Conservation (phyloP, 2,113 vertebrate genomes). For the Gadus chalcogrammus region DNA sequence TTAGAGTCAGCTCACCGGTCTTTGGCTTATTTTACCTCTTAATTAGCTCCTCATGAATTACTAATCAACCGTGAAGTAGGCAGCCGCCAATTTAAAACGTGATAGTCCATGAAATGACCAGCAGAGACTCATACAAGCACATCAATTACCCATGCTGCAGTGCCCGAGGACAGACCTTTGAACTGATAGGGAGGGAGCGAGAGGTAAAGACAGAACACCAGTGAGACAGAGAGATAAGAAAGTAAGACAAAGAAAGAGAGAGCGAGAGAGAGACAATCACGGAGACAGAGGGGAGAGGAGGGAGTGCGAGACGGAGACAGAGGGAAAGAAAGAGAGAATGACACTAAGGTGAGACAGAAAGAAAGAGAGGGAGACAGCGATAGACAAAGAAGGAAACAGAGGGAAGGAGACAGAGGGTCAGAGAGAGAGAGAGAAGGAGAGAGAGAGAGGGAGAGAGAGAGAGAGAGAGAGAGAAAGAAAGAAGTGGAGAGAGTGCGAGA, state of each 20-base stretch:
- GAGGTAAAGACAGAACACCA: neutral
- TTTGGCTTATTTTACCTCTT: slow-evolving; percentile 74
- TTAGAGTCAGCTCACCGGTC: slow-evolving; percentile 59
- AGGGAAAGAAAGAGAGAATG: neutral
- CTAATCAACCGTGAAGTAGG: slow-evolving; percentile 76
- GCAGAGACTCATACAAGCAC: slow-evolving; percentile 53
- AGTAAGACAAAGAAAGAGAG: slow-evolving; percentile 7
- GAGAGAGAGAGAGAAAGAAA: slow-evolving; percentile 13
- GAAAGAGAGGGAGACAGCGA: slow-evolving; percentile 5
- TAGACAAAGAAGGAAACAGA: neutral
- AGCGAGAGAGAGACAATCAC: neutral
- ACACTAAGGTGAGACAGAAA: neutral
- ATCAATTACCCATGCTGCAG: slow-evolving; percentile 60
- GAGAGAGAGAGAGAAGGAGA: slow-evolving; percentile 4
- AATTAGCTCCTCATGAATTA: slow-evolving; percentile 75
- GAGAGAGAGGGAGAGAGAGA: neutral
- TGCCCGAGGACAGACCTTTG: slow-evolving; percentile 48
- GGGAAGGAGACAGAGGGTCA: neutral
- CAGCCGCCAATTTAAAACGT: slow-evolving; percentile 76
- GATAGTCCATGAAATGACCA: slow-evolving; percentile 78
- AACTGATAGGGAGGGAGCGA: slow-evolving; percentile 16
- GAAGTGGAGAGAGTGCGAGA: neutral
- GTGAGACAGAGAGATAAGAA: neutral
- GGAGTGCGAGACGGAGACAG: neutral
- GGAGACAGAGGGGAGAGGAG: slow-evolving; percentile 8